A percentile compares a stretch with the other conserved stretches of the same genome.
phyloP scores from a whole-genome alignment of 2,113 vertebrate genomes.

The Vombatus ursinus region DNA sequence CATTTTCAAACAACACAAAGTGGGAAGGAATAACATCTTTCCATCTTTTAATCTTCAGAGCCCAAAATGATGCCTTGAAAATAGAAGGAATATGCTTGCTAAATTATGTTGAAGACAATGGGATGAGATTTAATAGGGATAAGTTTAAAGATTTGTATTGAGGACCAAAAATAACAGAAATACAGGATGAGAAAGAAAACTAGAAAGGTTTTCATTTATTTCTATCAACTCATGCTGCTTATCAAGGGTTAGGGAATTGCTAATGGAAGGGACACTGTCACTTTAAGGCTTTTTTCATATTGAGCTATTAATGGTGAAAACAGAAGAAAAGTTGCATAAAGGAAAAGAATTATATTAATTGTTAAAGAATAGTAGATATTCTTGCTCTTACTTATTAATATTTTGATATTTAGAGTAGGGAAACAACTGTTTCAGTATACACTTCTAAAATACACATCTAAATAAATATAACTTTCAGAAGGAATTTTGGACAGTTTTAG shows the following conservation, averaged over 20 bases:
- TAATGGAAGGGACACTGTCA: background rate
- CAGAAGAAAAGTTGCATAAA: background rate
- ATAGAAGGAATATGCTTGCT: background rate
- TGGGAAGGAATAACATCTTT: background rate
- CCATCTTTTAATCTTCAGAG: background rate
- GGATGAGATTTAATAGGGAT: background rate
- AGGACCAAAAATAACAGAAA: background rate
- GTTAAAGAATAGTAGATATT: background rate
- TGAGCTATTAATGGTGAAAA: background rate
- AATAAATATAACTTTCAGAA: background rate
- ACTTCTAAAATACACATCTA: background rate
- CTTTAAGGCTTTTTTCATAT: background rate
- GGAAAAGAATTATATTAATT: background rate
- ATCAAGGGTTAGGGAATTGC: background rate
- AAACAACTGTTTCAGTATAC: background rate
- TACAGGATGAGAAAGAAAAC: background rate
- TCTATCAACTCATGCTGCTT: background rate
- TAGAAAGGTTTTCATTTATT: background rate
- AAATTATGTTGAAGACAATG: background rate
- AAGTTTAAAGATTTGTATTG: background rate
- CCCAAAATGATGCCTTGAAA: background rate
- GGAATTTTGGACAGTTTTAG: background rate
- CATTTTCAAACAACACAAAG: background rate
- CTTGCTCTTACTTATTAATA: background rate
- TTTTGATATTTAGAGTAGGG: background rate